Conservation (phyloP, 2,797 vertebrate species). For the Natrix natrix region DNA sequence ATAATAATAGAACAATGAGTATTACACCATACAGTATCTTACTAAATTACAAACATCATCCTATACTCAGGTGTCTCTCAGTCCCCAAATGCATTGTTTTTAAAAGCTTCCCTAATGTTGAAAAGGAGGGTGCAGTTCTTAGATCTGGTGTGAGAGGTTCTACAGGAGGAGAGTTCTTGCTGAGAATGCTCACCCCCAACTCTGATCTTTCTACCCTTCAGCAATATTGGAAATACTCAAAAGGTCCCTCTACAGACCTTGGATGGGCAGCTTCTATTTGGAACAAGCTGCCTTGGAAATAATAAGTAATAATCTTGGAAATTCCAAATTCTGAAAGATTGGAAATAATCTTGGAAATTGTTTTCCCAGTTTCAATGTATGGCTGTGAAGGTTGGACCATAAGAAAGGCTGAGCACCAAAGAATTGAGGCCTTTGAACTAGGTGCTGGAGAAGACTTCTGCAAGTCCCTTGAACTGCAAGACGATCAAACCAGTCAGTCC, state of each 20-base stretch:
- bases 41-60: background rate
- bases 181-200: background rate
- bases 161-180: background rate
- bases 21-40: background rate
- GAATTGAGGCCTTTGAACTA: too few relatives aligned
- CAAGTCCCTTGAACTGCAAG: too few relatives aligned
- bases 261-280: background rate
- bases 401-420: too few relatives aligned
- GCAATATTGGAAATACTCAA: background rate
- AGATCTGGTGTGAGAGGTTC: background rate
- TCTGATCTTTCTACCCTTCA: background rate
- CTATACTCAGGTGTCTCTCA: background rate
- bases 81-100: background rate
- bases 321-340: too few relatives aligned
- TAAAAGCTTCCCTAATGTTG: background rate
- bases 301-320: background rate
- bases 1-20: background rate
- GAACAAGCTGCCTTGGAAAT: background rate
- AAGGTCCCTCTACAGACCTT: background rate
- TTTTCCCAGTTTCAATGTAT: too few relatives aligned
- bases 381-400: too few relatives aligned
- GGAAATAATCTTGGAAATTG: too few relatives aligned
- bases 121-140: background rate
- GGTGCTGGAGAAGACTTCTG: too few relatives aligned
- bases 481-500: too few relatives aligned